These are phyloP conservation scores for Gadopsis marmoratus DNA, from an alignment of 2,797 vertebrate genomes.

Conservation along the genomic window DNA sequence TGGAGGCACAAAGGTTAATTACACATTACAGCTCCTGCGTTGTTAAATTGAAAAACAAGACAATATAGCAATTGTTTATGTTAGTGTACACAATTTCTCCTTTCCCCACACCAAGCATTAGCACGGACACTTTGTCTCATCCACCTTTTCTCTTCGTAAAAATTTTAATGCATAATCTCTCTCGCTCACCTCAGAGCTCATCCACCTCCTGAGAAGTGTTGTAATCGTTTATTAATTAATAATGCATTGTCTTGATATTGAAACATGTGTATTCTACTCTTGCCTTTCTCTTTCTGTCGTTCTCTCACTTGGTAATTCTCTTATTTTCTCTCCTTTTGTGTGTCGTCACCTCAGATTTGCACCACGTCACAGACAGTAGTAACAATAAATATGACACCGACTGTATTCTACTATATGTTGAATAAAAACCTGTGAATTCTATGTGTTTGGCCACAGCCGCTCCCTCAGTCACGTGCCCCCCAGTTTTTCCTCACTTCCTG, in stretches of 20 bases:
- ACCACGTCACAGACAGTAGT: neutral
- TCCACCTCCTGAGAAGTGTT: conserved; percentile 17
- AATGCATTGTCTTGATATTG: conserved; percentile 42
- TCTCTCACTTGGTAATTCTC: conserved; percentile 7
- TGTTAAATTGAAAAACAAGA: conserved; percentile 26
- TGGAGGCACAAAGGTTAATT: conserved; percentile 1
- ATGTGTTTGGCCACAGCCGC: conserved; percentile 1
- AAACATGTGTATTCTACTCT: conserved; percentile 35
- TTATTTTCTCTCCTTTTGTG: conserved; percentile 7
- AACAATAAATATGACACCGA: conserved; percentile 16
- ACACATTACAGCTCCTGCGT: neutral
- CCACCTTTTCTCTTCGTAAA: conserved; percentile 43
- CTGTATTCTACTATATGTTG: conserved; percentile 32
- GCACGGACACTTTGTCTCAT: conserved; percentile 10
- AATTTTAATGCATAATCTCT: conserved; percentile 46
- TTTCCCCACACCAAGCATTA: conserved; percentile 24
- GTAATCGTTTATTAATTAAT: conserved; percentile 4
- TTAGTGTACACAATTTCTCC: conserved; percentile 5
- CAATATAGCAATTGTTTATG: conserved; percentile 15
- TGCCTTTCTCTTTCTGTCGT: conserved; percentile 6
- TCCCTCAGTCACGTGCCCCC: neutral
- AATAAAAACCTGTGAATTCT: conserved; percentile 32
- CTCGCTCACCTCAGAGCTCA: conserved; percentile 35
- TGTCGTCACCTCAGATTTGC: conserved; percentile 14
- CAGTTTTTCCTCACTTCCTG: neutral